These are phyloP conservation scores for Notothenia coriiceps DNA, from an alignment of 2,113 vertebrate genomes.

Conservation along the genomic window DNA sequence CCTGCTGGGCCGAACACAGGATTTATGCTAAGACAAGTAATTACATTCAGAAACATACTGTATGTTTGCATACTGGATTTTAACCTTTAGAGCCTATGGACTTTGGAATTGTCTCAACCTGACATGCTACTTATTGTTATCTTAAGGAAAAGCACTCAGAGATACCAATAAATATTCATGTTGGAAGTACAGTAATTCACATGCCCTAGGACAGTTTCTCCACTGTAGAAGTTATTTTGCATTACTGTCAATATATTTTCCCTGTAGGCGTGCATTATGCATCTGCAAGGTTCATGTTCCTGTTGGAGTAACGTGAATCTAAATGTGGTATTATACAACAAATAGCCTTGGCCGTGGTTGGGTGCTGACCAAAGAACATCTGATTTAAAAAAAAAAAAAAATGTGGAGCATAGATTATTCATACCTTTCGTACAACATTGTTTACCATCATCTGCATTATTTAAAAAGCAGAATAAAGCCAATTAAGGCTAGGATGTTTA, in stretches of 20 bases:
- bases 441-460: slow-evolving; percentile 4
- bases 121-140: neutral
- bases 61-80: neutral
- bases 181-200: neutral
- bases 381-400: slow-evolving; percentile 10
- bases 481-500: neutral
- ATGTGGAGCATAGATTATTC: slow-evolving; percentile 31
- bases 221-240: no score
- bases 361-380: slow-evolving; percentile 25
- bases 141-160: neutral
- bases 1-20: neutral
- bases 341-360: slow-evolving; percentile 7
- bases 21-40: neutral
- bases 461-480: slow-evolving; percentile 2
- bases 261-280: no score
- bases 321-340: neutral
- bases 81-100: no score
- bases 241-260: neutral
- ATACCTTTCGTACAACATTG: slow-evolving; percentile 2
- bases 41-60: neutral
- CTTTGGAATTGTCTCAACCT: neutral
- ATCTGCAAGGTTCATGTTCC: neutral
- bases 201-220: neutral
- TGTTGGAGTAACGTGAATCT: neutral
- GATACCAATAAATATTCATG: neutral